These are phyloP conservation scores for Tinea trinotella DNA, from an alignment of 2,888 invertebrate species.

Conservation along the genomic window DNA sequence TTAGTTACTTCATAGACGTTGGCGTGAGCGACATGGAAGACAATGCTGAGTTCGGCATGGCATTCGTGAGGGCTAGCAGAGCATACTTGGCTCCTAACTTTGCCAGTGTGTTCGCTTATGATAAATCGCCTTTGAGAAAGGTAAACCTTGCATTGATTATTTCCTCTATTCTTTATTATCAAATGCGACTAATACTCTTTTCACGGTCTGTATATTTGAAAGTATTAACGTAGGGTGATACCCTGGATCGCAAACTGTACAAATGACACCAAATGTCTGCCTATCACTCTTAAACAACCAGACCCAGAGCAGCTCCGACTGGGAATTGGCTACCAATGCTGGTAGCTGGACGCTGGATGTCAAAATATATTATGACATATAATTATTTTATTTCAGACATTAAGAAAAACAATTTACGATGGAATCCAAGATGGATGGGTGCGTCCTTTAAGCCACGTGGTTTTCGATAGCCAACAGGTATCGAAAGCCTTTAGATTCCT, in stretches of 20 bases:
- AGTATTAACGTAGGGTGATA: too few relatives aligned
- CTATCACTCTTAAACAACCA: too few relatives aligned
- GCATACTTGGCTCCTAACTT: conserved; percentile 13
- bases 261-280: too few relatives aligned
- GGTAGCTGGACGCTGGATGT: too few relatives aligned
- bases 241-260: too few relatives aligned
- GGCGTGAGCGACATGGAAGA: background rate
- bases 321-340: too few relatives aligned
- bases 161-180: background rate
- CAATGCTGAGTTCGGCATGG: conserved; percentile 12
- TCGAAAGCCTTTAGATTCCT: conserved; percentile 38
- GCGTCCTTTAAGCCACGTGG: conserved; percentile 38
- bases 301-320: too few relatives aligned
- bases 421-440: conserved; percentile 45
- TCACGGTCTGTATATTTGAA: background rate
- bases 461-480: conserved; percentile 32
- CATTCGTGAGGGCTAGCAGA: background rate
- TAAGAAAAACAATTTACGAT: conserved; percentile 14
- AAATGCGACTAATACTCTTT: background rate
- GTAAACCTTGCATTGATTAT: too few relatives aligned
- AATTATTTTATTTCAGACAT: background rate
- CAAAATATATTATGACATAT: too few relatives aligned
- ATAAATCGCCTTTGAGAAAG: conserved; percentile 12
- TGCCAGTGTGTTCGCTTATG: background rate
- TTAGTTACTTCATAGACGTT: conserved; percentile 8